A percentile compares a stretch with the other conserved stretches of the same genome.
Conservation (phyloP, 2,113 vertebrate species). For the Motacilla alba region DNA sequence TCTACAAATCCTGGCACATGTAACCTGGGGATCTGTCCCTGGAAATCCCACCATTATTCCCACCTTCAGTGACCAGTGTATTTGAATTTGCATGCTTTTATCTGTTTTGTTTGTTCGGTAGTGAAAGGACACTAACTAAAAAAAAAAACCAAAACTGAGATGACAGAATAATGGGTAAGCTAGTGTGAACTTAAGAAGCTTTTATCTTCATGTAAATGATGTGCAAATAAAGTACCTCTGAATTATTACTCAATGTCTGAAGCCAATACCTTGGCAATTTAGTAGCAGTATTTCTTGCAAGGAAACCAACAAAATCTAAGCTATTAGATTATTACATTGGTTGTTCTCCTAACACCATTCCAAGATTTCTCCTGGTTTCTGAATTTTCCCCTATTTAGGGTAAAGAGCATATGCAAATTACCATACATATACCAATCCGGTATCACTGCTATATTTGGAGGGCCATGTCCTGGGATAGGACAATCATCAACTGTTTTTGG, state of each 20-base stretch:
- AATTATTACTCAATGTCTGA: background rate
- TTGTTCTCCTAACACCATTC: background rate
- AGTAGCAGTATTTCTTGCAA: background rate
- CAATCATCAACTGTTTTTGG: background rate
- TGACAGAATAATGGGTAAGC: background rate
- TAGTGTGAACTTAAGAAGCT: background rate
- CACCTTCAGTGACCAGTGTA: background rate
- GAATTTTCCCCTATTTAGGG: background rate
- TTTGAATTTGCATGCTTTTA: background rate
- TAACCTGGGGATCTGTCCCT: accelerated
- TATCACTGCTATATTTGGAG: background rate
- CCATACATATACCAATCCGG: background rate
- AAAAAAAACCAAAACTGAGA: background rate
- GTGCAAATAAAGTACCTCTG: background rate
- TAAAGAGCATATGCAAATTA: background rate
- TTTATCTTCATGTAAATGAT: background rate
- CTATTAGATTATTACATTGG: background rate
- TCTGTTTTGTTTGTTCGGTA: background rate
- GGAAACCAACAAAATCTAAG: background rate
- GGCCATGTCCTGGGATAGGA: background rate
- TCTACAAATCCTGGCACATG: background rate
- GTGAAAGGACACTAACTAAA: background rate
- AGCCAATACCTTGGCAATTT: background rate
- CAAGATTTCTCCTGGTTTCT: background rate
- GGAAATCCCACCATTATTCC: background rate